Evolutionary conservation across 2,888 invertebrate genomes (phyloP).

Genomic region (Parthenolecanium corni): DNA sequence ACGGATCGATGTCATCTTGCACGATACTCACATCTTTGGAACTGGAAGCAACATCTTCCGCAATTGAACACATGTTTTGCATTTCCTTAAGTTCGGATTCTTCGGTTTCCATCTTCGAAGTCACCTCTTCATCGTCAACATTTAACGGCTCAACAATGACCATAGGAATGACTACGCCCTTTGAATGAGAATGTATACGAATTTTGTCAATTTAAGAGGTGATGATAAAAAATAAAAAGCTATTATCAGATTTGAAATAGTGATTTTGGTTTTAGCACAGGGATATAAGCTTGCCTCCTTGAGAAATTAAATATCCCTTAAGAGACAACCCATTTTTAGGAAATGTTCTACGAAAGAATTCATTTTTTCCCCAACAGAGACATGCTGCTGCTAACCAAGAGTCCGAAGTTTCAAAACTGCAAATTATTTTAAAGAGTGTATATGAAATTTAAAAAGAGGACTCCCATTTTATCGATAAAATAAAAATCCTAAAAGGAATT

Average conservation of each 20-base stretch:
- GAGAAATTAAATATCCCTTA: no score
- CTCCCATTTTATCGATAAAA: no score
- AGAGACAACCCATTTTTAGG: no score
- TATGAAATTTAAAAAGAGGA: no score
- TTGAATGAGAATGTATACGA: neutral
- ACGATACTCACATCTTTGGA: neutral
- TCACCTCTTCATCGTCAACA: neutral
- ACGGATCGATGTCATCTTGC: neutral
- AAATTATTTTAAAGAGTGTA: no score
- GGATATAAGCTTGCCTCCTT: no score
- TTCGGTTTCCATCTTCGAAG: neutral
- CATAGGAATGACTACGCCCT: constrained; percentile 22
- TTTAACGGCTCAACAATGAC: constrained; percentile 5
- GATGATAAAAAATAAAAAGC: neutral
- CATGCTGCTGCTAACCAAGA: no score
- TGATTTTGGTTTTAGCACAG: no score
- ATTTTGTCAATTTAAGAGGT: neutral
- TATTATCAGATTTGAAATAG: neutral
- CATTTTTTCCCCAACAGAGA: no score
- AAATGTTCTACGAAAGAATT: no score
- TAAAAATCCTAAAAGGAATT: no score
- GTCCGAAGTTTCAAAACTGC: no score
- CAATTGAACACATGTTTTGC: constrained; percentile 3
- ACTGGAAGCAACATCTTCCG: neutral
- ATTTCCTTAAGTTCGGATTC: constrained; percentile 4